Base-by-base conservation (phyloP, 2,797 vertebrate species). In the Picus viridis region DNA sequence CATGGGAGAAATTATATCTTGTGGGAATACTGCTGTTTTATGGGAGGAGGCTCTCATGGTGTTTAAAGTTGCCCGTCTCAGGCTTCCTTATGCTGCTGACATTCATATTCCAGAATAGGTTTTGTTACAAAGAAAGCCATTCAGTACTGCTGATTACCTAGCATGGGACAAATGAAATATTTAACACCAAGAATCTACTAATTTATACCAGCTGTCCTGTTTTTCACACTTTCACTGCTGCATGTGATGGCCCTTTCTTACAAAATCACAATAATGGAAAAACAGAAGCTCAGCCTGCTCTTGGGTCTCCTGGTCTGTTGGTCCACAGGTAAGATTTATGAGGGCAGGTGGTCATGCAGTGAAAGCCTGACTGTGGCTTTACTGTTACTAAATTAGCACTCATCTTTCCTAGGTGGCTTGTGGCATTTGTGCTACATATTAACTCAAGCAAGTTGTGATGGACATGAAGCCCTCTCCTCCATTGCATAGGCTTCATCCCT, bases 361-460 rank as follows among this genome's bases (percentile, higher is more conserved):
- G 56, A 75, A 74, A 91, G 11, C 19, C 27, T 0, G 1, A 9
- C 32, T 2, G 4, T 85, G 49, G 9, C 14, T 72, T 72, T 45
- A 26, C 16, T 26, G n/a, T 5, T 56, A 54, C 51, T 76, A 51
- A 58, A 30, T n/a, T 54, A 56, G 49, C 0, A 0, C 34, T 56
- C 8, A 30, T 7, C 3, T 1, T 58, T 30, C 32, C 8, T 14
- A 18, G n/a, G 23, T 27, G 19, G 26, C 69, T 59, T 69, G 57
- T 54, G 43, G 26, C 57, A 41, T 14, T 56, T 43, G 47, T 0
- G 0, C 16, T 2, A 7, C 0, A 1, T 1, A 1, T 59, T 63
- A 39, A 51, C 39, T 84, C 53, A 39, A 45, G 29, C n/a, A 72
- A 61, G n/a, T 23, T 6, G 8, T 57, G n/a, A 27, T 26, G 17